Conservation (phyloP, 1,140 invertebrate species). For the Cyclargus thomasi region DNA sequence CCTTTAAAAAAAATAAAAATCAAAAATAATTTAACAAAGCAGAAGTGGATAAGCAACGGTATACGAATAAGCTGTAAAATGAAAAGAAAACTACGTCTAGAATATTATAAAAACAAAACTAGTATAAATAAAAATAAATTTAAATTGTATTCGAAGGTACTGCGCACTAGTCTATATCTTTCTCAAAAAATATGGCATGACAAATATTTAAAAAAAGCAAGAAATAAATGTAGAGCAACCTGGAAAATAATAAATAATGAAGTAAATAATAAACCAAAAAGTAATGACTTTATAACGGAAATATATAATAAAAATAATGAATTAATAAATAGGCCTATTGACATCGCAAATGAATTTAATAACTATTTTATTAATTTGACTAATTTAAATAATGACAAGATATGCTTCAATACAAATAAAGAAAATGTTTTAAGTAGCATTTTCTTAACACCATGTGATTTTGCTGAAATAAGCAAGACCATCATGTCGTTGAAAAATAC, state of each 20-base stretch:
- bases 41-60: neutral
- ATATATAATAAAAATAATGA: too few species aligned
- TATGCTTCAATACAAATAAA: too few species aligned
- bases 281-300: neutral
- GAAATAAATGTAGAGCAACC: neutral
- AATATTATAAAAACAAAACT: neutral
- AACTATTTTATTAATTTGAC: too few species aligned
- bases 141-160: neutral
- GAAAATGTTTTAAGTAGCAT: too few species aligned
- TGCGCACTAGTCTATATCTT: neutral
- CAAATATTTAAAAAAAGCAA: neutral
- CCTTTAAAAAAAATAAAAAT: neutral
- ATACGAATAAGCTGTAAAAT: neutral
- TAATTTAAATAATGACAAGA: too few species aligned
- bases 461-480: too few species aligned
- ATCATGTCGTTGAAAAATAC: too few species aligned
- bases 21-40: neutral
- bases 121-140: neutral
- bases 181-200: neutral
- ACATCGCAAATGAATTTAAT: constrained; percentile 1
- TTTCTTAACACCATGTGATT: too few species aligned
- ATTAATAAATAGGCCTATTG: neutral
- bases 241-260: too few species aligned
- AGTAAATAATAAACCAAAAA: too few species aligned
- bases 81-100: neutral